Conservation (phyloP, 2,113 vertebrate genomes). For the Steatornis caripensis region DNA sequence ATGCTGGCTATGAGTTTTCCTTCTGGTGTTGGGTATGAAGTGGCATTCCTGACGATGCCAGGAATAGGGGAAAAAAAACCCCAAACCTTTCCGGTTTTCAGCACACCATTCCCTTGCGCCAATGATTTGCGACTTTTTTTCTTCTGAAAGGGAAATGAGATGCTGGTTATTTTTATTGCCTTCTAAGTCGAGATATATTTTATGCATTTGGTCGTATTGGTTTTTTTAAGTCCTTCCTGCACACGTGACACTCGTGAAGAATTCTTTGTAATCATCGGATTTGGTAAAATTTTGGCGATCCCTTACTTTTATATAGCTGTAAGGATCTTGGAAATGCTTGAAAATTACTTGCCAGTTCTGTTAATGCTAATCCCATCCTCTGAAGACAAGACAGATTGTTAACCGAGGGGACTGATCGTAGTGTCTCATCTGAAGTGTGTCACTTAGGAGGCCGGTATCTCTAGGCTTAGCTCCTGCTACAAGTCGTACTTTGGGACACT, state of each 20-base stretch:
- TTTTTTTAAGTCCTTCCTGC: neutral
- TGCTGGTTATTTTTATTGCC: neutral
- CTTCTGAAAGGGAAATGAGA: neutral
- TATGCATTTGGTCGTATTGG: neutral
- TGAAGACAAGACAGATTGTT: neutral
- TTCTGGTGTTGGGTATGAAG: neutral
- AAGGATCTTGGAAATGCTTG: neutral
- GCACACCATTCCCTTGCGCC: neutral
- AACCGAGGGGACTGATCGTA: accelerated
- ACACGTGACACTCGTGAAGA: neutral
- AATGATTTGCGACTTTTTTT: neutral
- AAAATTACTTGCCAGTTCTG: neutral
- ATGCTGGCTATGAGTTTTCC: neutral
- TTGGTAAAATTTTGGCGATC: neutral
- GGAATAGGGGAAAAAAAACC: neutral
- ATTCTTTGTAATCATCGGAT: neutral
- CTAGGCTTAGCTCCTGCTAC: neutral
- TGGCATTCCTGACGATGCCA: neutral
- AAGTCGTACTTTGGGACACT: accelerated
- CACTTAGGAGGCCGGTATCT: neutral
- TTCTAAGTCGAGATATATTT: neutral
- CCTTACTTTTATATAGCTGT: neutral
- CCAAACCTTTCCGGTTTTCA: neutral
- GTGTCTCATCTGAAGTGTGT: neutral
- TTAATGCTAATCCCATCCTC: neutral